Percentiles rank a stretch among this genome's conserved stretches.
Conservation (phyloP, 2,113 vertebrate species). For the Scomber scombrus region DNA sequence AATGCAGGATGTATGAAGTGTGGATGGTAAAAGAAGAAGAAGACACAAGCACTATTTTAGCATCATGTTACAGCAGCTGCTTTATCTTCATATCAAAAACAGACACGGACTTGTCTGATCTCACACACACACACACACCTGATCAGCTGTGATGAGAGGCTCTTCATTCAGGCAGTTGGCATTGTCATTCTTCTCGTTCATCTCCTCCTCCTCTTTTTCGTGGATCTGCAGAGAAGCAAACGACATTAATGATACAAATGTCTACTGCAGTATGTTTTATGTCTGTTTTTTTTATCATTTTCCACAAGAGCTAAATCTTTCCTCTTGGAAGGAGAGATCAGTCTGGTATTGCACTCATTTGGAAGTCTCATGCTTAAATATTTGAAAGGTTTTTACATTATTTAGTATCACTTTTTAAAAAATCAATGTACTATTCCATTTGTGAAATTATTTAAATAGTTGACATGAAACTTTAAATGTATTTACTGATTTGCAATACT, state of each 20-base stretch:
- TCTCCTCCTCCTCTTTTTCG: constrained; percentile 93
- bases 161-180: constrained; percentile 91
- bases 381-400: constrained; percentile 39
- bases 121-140: constrained; percentile 80
- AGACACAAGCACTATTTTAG: too few relatives aligned
- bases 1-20: too few relatives aligned
- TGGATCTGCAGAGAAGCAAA: constrained; percentile 83
- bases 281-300: too few relatives aligned
- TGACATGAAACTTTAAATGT: too few relatives aligned
- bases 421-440: not conserved
- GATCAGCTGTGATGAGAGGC: constrained; percentile 92
- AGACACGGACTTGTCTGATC: not conserved
- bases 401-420: not conserved
- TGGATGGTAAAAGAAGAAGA: too few relatives aligned
- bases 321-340: not conserved
- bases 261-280: not conserved
- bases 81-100: not conserved
- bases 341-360: not conserved
- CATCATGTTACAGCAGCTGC: not conserved
- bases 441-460: too few relatives aligned
- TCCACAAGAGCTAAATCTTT: too few relatives aligned
- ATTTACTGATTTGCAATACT: too few relatives aligned
- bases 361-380: constrained; percentile 22
- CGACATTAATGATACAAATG: not conserved
- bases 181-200: constrained; percentile 94